Evolutionary conservation across 2,888 invertebrate genomes (phyloP).

Genomic region (Trissolcus japonicus): DNA sequence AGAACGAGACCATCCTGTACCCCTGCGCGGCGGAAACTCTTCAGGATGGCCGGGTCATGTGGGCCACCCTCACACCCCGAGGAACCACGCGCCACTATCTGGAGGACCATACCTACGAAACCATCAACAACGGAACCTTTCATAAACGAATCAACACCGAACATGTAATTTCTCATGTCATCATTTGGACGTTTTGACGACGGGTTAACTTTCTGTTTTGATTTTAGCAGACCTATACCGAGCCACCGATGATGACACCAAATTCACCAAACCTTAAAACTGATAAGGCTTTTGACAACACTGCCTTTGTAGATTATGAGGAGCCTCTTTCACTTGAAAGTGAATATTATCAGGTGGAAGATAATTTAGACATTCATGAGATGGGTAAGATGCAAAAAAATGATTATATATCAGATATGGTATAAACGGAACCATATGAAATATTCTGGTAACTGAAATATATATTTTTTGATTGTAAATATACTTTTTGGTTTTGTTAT

Average conservation of each 20-base stretch:
- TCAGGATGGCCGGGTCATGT: conserved; percentile 83
- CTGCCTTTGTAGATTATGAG: conserved; percentile 88
- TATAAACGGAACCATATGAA: neutral
- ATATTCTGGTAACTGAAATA: no score
- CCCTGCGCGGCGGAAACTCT: conserved; percentile 79
- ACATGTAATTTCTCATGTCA: conserved; percentile 68
- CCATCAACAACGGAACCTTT: conserved; percentile 65
- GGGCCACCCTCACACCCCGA: conserved; percentile 90
- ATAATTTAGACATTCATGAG: conserved; percentile 74
- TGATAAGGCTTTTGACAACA: conserved; percentile 82
- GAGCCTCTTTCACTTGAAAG: conserved; percentile 86
- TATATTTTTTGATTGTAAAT: no score
- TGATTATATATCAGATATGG: neutral
- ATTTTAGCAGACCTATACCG: conserved; percentile 69
- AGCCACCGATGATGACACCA: conserved; percentile 70
- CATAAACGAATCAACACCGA: conserved; percentile 62
- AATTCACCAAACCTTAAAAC: conserved; percentile 67
- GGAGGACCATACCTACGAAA: conserved; percentile 74
- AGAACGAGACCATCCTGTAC: conserved; percentile 80
- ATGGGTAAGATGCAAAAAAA: conserved; percentile 62
- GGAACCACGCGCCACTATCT: conserved; percentile 85
- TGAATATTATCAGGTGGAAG: conserved; percentile 83
- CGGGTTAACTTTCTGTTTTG: conserved; percentile 17
- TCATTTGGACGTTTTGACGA: neutral
- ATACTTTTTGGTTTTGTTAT: no score